Evolutionary conservation across 2,797 vertebrate species (phyloP).

Genomic region (Callimico goeldii): DNA sequence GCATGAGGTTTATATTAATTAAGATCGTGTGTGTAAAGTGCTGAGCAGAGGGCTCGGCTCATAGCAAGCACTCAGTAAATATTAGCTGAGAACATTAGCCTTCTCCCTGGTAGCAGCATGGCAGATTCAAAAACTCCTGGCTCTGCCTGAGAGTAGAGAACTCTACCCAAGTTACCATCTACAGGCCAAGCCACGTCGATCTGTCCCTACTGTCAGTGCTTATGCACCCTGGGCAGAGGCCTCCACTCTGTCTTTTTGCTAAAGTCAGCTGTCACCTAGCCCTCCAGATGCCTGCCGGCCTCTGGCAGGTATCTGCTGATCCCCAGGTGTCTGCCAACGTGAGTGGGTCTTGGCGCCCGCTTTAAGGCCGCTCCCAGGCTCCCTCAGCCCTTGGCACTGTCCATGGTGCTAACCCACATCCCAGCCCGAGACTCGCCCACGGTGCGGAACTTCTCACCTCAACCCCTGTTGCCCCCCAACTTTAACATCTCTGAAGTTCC

Average conservation of each 20-base stretch:
- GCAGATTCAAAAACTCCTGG: background rate
- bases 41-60: background rate
- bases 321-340: rapidly evolving
- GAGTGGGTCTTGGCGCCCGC: background rate
- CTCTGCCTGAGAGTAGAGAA: background rate
- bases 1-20: slow-evolving; percentile 13
- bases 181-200: background rate
- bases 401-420: slow-evolving; percentile 54
- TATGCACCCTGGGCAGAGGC: background rate
- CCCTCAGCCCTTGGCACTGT: background rate
- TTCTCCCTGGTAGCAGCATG: background rate
- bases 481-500: slow-evolving; percentile 52
- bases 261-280: background rate
- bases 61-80: background rate
- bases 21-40: background rate
- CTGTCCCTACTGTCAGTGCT: background rate
- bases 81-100: background rate
- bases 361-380: background rate
- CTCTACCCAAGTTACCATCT: background rate
- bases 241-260: background rate
- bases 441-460: background rate
- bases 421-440: background rate
- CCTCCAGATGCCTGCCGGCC: background rate
- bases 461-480: background rate
- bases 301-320: background rate